Percentiles rank a stretch among this genome's conserved stretches.
phyloP scores from a whole-genome alignment of 2,797 vertebrate genomes.

The Lepidocolaptes lacrymiger region DNA sequence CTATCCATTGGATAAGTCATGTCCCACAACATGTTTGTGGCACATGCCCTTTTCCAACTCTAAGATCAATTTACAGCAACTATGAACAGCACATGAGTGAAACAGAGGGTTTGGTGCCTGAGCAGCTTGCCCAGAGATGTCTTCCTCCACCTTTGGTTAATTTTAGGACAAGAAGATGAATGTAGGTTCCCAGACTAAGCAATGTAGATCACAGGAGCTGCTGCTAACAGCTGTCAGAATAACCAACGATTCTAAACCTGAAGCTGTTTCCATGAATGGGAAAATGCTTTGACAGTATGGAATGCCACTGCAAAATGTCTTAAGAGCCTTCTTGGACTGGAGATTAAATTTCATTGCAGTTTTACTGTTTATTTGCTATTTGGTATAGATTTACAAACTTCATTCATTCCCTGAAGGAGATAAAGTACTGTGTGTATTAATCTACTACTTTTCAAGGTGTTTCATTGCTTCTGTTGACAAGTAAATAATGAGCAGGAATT shows the following conservation, averaged over 20 bases:
- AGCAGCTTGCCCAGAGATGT: background rate
- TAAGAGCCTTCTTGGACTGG: background rate
- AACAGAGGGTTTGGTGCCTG: background rate
- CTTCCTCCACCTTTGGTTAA: slow-evolving; percentile 5
- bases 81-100: background rate
- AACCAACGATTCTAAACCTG: background rate
- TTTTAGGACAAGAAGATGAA: background rate
- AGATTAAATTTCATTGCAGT: slow-evolving; percentile 9
- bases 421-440: background rate
- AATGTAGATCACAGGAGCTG: background rate
- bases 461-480: slow-evolving; percentile 7
- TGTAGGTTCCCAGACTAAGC: background rate
- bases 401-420: slow-evolving; percentile 5
- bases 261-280: background rate
- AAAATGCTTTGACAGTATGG: background rate
- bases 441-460: slow-evolving; percentile 19
- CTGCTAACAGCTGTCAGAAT: background rate
- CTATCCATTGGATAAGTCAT: background rate
- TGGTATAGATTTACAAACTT: slow-evolving; percentile 36
- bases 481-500: slow-evolving; percentile 30
- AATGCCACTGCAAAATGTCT: background rate
- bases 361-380: background rate
- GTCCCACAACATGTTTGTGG: background rate
- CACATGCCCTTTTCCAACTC: background rate
- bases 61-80: background rate